Percentiles rank a stretch among this genome's conserved stretches.
Conservation (phyloP, 2,113 vertebrate species). For the Sterna hirundo region DNA sequence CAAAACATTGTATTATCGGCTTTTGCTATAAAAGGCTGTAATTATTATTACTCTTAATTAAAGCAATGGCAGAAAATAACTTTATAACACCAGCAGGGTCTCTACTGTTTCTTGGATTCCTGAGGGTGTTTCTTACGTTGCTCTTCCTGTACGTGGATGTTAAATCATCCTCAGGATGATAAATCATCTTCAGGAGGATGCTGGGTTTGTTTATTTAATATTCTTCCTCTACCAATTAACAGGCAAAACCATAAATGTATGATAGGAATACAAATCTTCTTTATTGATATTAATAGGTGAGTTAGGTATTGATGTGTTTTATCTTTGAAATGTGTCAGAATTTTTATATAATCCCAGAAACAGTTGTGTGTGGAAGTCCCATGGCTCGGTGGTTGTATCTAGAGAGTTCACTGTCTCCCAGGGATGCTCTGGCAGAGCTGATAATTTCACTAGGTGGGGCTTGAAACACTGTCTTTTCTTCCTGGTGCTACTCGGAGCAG, state of each 20-base stretch:
- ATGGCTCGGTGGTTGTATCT: rapidly evolving
- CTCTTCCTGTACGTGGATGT: neutral
- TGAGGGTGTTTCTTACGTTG: neutral
- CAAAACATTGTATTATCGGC: neutral
- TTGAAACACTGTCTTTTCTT: neutral
- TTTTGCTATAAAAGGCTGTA: neutral
- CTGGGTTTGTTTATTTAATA: neutral
- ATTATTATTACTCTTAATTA: neutral
- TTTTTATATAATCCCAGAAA: neutral
- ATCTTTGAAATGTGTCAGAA: neutral
- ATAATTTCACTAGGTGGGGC: neutral
- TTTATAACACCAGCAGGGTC: neutral
- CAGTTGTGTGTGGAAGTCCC: neutral
- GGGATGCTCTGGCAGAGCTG: neutral
- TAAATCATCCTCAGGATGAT: neutral
- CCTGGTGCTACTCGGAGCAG: neutral
- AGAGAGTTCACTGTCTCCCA: neutral
- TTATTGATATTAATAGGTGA: neutral
- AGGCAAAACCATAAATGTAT: neutral
- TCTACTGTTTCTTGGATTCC: neutral
- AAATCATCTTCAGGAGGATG: neutral
- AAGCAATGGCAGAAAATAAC: neutral
- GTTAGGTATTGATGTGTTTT: neutral
- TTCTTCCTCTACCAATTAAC: neutral
- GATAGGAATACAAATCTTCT: neutral